A percentile compares a stretch with the other conserved stretches of the same genome.
These are phyloP conservation scores for Caenorhabditis plicata DNA, from an alignment of 2,888 invertebrate species.

Conservation along the genomic window DNA sequence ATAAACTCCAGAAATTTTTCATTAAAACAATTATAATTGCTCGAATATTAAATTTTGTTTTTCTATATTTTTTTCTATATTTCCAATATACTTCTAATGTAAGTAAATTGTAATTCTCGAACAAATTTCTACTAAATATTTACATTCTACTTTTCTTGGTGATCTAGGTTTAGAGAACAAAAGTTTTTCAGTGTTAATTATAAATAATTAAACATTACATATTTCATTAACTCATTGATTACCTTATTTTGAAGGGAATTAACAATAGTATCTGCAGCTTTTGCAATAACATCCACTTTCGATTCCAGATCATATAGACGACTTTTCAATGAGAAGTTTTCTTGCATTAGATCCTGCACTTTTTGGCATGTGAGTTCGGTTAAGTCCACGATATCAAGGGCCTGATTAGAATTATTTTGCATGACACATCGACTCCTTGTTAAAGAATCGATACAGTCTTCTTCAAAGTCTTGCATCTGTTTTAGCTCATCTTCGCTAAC, in stretches of 20 bases:
- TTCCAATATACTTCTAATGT: no score
- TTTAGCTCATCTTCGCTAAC: conserved; percentile 90
- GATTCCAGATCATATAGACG: conserved; percentile 38
- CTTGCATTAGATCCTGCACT: conserved; percentile 45
- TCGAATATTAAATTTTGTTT: no score
- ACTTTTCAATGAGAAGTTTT: conserved; percentile 42
- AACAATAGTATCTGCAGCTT: conserved; percentile 25
- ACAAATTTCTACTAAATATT: no score
- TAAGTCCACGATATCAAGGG: conserved; percentile 36
- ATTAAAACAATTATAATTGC: no score
- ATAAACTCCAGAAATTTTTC: no score
- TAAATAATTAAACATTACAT: neutral
- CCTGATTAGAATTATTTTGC: neutral
- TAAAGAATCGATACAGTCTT: conserved; percentile 84
- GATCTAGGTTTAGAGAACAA: neutral
- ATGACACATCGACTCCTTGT: neutral
- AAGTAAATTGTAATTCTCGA: no score
- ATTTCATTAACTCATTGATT: neutral
- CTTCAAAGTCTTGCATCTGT: conserved; percentile 91
- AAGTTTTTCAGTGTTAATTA: neutral
- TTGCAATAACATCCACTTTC: conserved; percentile 30
- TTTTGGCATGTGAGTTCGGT: conserved; percentile 40
- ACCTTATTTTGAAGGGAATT: neutral
- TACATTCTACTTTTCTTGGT: neutral
- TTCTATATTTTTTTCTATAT: no score